A percentile compares a stretch with the other conserved stretches of the same genome.
Evolutionary conservation across 2,888 invertebrate genomes (phyloP).

Genomic region (Melanchra persicariae): DNA sequence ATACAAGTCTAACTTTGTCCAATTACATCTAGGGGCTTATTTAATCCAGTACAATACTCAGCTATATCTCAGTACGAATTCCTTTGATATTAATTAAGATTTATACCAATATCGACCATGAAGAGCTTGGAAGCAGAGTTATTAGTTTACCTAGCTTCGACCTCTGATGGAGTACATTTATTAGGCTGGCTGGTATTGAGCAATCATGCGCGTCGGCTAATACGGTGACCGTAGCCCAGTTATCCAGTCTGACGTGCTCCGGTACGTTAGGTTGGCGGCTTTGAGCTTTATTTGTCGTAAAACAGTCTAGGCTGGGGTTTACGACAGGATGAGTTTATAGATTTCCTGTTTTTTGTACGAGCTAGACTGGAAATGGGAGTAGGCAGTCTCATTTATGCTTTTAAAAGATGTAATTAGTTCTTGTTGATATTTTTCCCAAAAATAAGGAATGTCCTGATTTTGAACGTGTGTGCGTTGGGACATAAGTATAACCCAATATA

Average conservation of each 20-base stretch:
- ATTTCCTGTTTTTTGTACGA: slow-evolving; percentile 38
- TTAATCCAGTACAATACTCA: slow-evolving; percentile 45
- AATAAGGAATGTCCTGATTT: not conserved
- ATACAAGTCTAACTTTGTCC: slow-evolving; percentile 23
- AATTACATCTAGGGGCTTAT: slow-evolving; percentile 39
- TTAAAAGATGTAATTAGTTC: not conserved
- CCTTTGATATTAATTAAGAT: slow-evolving; percentile 51
- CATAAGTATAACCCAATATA: not conserved
- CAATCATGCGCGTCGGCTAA: slow-evolving; percentile 50
- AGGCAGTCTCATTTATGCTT: not conserved
- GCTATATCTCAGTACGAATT: slow-evolving; percentile 30
- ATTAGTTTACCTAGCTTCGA: slow-evolving; percentile 18
- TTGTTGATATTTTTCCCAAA: not conserved
- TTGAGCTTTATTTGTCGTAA: slow-evolving; percentile 54
- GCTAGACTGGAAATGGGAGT: not conserved
- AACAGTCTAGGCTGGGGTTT: slow-evolving; percentile 36
- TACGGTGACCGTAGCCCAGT: slow-evolving; percentile 31
- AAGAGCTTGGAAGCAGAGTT: slow-evolving; percentile 12
- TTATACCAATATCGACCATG: slow-evolving; percentile 34
- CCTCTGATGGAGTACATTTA: slow-evolving; percentile 42
- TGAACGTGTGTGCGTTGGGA: not conserved
- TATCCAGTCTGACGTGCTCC: slow-evolving; percentile 25
- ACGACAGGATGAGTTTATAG: slow-evolving; percentile 46
- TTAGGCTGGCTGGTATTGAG: slow-evolving; percentile 44
- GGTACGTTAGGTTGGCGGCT: slow-evolving; percentile 34